These are phyloP conservation scores for Calosoma granatense DNA, from an alignment of 1,140 invertebrate genomes.

Conservation along the genomic window DNA sequence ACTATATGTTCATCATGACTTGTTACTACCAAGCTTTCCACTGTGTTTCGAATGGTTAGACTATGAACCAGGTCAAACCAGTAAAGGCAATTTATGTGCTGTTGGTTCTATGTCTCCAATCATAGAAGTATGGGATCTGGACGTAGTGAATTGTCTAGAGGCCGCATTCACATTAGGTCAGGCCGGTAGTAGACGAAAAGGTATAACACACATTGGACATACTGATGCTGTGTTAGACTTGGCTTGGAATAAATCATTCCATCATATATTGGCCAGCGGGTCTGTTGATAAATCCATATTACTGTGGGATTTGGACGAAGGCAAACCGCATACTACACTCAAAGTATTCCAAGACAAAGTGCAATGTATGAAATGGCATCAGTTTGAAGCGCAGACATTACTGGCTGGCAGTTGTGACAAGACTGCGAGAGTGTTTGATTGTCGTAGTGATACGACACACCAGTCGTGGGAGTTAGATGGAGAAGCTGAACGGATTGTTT, in stretches of 20 bases:
- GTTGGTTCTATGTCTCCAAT: constrained; percentile 84
- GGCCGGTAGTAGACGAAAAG: constrained; percentile 68
- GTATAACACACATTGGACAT: constrained; percentile 60
- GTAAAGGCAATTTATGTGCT: constrained; percentile 74
- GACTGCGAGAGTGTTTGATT: constrained; percentile 66
- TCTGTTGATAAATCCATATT: constrained; percentile 81
- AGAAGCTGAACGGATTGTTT: constrained; percentile 82
- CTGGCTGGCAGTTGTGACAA: constrained; percentile 66
- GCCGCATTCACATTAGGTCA: constrained; percentile 72
- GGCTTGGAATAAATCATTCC: constrained; percentile 76
- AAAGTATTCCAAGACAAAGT: constrained; percentile 68
- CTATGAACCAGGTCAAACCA: constrained; percentile 59
- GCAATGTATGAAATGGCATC: constrained; percentile 83
- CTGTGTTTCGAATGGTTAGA: constrained; percentile 88
- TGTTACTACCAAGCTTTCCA: constrained; percentile 77
- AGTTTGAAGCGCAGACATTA: constrained; percentile 66
- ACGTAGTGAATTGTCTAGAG: constrained; percentile 82
- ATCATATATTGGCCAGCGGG: constrained; percentile 80
- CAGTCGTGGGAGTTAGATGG: constrained; percentile 61
- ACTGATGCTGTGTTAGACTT: constrained; percentile 84
- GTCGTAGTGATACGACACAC: constrained; percentile 50
- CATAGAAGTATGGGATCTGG: constrained; percentile 92
- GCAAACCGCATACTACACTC: constrained; percentile 61
- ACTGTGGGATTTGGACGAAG: constrained; percentile 87
- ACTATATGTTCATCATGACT: constrained; percentile 90